Percentiles rank a stretch among this genome's conserved stretches.
phyloP scores from a whole-genome alignment of 2,113 vertebrate species.

The Puffinus mauretanicus region DNA sequence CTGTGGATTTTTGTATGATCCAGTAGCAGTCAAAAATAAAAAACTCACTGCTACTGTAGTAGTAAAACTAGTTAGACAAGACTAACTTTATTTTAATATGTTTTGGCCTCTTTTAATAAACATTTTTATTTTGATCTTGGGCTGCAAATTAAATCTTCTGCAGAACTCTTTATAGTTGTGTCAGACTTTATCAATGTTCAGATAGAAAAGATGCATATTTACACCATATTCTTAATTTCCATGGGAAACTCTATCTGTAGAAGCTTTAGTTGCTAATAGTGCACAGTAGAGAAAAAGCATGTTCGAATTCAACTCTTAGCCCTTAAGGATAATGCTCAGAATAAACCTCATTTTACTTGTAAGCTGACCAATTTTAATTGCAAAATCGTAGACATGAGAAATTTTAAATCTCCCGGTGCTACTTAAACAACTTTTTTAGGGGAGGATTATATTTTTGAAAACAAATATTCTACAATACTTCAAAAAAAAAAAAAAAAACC shows the following conservation, averaged over 20 bases:
- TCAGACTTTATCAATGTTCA: not conserved
- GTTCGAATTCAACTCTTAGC: not conserved
- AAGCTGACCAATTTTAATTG: not conserved
- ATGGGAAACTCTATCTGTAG: not conserved
- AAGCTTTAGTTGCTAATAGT: not conserved
- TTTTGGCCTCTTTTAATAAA: not conserved
- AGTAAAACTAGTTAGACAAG: not conserved
- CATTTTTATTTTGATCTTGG: not conserved
- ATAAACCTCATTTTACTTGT: not conserved
- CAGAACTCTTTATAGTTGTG: not conserved
- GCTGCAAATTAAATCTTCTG: not conserved
- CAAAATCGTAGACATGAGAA: not conserved
- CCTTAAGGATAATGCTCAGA: not conserved
- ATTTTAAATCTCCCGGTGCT: not conserved
- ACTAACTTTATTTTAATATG: not conserved
- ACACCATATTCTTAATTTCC: not conserved
- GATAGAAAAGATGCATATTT: not conserved
- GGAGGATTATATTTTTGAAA: not conserved
- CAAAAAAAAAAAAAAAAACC: not conserved
- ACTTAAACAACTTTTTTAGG: not conserved
- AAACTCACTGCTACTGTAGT: not conserved
- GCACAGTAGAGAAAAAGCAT: not conserved
- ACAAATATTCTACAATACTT: not conserved
- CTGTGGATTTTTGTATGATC: not conserved
- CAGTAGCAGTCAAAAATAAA: not conserved